These are phyloP conservation scores for Tragelaphus strepsiceros DNA, from an alignment of 2,113 vertebrate species.

Conservation along the genomic window DNA sequence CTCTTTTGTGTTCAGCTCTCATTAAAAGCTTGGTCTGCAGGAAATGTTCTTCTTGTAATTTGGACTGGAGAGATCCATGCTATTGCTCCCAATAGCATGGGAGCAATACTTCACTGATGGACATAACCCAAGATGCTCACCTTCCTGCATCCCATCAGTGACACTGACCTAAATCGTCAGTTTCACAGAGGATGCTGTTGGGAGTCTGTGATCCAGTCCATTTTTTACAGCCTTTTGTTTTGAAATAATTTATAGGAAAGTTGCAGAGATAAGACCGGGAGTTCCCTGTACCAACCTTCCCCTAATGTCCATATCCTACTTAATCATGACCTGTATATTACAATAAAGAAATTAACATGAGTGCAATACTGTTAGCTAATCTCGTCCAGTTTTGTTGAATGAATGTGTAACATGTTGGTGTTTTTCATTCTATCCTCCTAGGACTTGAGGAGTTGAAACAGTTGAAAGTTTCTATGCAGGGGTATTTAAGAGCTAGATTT, in stretches of 20 bases:
- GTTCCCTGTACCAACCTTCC: neutral
- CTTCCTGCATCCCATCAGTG: neutral
- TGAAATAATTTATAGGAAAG: neutral
- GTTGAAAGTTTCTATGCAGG: neutral
- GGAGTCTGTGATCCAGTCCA: neutral
- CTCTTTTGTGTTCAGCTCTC: neutral
- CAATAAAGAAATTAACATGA: neutral
- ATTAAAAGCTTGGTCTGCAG: neutral
- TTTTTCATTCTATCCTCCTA: neutral
- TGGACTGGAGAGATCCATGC: neutral
- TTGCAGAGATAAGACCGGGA: neutral
- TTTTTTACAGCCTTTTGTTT: neutral
- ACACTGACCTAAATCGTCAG: neutral
- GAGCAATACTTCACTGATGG: neutral
- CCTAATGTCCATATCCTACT: neutral
- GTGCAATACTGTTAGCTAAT: neutral
- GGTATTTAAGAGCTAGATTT: neutral
- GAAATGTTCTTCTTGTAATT: neutral
- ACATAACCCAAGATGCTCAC: neutral
- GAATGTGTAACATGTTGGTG: neutral
- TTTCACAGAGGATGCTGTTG: neutral
- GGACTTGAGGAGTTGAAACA: neutral
- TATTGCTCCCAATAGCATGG: neutral
- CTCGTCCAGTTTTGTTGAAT: neutral
- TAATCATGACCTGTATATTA: neutral